Base-by-base conservation (phyloP, 2,888 invertebrate species). In the Dorcus hopei region DNA sequence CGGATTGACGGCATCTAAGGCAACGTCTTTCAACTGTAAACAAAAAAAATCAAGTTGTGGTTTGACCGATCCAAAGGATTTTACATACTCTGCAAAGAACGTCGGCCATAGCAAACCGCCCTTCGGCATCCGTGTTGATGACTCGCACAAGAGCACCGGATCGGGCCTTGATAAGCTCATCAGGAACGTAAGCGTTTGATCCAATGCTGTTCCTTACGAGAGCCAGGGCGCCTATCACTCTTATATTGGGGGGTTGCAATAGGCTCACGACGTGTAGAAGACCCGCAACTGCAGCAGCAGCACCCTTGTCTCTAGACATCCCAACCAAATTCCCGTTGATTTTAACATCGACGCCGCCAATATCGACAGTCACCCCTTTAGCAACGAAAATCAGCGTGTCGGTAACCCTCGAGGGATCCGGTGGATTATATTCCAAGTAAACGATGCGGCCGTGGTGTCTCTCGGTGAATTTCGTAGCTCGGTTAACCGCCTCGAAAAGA, bases 41-140 rank as follows among this genome's bases (percentile, higher is more conserved):
- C 26, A 33, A 33, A 4, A 33, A 33, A 33, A 33, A 33, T 33
- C 26, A 33, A 33, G 6, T 33, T 33, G 26, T 6, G 26, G 6
- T 6, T 33, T 7, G 26, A 33, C 2, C 3, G 26, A 33, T 80
- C 89, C 19, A 19, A 19, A 3, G 3, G 19, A 33, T 4, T 33
- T 33, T 33, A 6, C 7, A 6, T 89, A 33, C 26, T 33, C 26
- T 33, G 26, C 26, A 33, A 33, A 33, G 26, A 33, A 33, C 26
- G 6, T 96, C 95, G 40, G 90, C 89, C 94, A 96, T 94, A 45
- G 90, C 90, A 89, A 95, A 89, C 58, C 95, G 84, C 1, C 97
- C 97, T 80, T 97, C 97, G 50, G 96, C 95, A 81, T 97, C 97
- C 3, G 97, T 97, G 80, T 97, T 96, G 55, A 91, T 92, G 48